Conservation (phyloP, 2,888 invertebrate genomes). For the Mechanitis messenoides region DNA sequence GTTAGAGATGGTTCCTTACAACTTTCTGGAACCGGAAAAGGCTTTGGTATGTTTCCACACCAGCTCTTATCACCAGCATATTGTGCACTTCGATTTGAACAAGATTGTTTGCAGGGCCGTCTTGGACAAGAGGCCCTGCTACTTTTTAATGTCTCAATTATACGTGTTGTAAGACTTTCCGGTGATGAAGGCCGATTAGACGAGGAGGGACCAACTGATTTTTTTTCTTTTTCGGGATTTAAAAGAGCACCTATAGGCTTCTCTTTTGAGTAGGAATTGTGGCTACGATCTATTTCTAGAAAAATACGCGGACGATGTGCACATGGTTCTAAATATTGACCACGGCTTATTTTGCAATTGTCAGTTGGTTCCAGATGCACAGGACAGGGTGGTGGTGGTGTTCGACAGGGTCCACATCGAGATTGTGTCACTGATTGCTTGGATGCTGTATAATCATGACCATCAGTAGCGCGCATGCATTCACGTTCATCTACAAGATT, state of each 20-base stretch:
- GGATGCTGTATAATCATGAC: slow-evolving; percentile 34
- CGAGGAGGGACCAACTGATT: neutral
- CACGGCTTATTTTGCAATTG: slow-evolving; percentile 35
- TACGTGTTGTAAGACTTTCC: slow-evolving; percentile 27
- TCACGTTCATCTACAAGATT: slow-evolving; percentile 30
- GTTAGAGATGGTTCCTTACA: slow-evolving; percentile 29
- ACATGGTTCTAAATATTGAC: slow-evolving; percentile 41
- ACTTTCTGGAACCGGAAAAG: slow-evolving; percentile 18
- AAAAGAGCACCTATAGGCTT: neutral
- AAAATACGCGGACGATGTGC: slow-evolving; percentile 45
- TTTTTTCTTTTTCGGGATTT: neutral
- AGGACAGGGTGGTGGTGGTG: slow-evolving; percentile 36
- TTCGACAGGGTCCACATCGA: slow-evolving; percentile 25
- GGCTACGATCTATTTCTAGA: slow-evolving; percentile 42
- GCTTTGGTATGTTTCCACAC: slow-evolving; percentile 28
- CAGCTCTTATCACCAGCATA: slow-evolving; percentile 23
- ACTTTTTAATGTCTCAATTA: slow-evolving; percentile 32
- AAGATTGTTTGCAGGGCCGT: slow-evolving; percentile 11
- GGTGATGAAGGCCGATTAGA: slow-evolving; percentile 8
- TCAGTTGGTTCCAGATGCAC: slow-evolving; percentile 36
- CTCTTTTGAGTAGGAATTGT: neutral
- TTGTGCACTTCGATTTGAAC: slow-evolving; percentile 6
- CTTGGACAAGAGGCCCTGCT: slow-evolving; percentile 14
- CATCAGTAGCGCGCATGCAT: slow-evolving; percentile 42
- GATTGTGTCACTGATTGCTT: slow-evolving; percentile 12